Conservation (phyloP, 2,888 invertebrate genomes). For the Epiperipatus broadwayi region DNA sequence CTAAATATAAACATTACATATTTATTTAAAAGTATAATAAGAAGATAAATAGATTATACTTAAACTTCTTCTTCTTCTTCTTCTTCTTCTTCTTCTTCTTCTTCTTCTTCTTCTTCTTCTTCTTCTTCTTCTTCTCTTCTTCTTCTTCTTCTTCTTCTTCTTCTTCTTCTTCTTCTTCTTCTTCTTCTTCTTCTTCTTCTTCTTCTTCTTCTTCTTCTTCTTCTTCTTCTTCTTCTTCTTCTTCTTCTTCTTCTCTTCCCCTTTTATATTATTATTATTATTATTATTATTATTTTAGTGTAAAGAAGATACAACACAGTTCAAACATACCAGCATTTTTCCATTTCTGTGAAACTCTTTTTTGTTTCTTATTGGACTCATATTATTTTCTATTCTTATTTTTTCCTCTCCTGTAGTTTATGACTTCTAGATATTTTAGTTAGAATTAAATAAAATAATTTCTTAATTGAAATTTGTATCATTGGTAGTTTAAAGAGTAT, state of each 20-base stretch:
- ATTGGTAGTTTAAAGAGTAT: too few species aligned
- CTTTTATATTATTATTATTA: too few species aligned
- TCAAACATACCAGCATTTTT: background rate
- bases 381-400: too few species aligned
- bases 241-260: conserved; percentile 14
- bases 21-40: too few species aligned
- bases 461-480: too few species aligned
- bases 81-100: conserved; percentile 4
- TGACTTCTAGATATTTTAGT: too few species aligned
- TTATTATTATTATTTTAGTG: conserved; percentile 12
- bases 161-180: conserved; percentile 12
- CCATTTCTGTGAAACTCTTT: too few species aligned
- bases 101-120: conserved; percentile 21
- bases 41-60: background rate
- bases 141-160: conserved; percentile 22
- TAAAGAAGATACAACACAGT: conserved; percentile 8
- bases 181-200: conserved; percentile 1
- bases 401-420: too few species aligned
- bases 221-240: conserved; percentile 17
- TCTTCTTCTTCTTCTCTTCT: conserved; percentile 25
- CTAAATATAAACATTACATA: too few species aligned
- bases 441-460: too few species aligned
- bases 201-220: conserved; percentile 11
- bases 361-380: too few species aligned
- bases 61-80: too few species aligned